Conservation (phyloP, 2,888 invertebrate species). For the Rhodophaea formosa region DNA sequence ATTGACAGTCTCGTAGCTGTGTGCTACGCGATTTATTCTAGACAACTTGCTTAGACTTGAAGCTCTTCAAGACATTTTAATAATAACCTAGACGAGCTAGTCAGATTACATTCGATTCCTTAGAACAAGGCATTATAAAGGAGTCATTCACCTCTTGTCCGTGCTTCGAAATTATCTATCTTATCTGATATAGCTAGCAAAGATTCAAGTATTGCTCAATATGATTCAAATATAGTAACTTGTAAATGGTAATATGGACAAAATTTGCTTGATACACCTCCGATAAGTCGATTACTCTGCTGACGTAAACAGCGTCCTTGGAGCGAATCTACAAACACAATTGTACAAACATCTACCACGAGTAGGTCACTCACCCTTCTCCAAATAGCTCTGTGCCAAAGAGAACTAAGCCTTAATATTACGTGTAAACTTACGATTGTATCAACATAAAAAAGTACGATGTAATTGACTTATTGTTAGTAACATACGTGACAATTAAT, state of each 20-base stretch:
- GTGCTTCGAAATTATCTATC: conserved; percentile 18
- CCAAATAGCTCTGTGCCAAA: conserved; percentile 31
- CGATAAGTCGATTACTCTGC: conserved; percentile 49
- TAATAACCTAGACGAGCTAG: background rate
- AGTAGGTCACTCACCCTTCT: conserved; percentile 66
- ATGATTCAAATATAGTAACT: conserved; percentile 34
- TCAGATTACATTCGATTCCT: background rate
- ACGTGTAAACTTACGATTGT: no score
- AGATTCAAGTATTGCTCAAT: conserved; percentile 20
- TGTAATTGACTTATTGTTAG: background rate
- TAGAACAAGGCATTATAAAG: conserved; percentile 3
- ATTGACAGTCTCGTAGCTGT: conserved; percentile 17
- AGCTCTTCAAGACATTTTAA: conserved; percentile 1
- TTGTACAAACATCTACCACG: conserved; percentile 66
- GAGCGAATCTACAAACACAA: conserved; percentile 67
- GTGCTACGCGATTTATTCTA: conserved; percentile 13
- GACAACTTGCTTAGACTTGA: background rate
- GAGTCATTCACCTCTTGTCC: conserved; percentile 23
- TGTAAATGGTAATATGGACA: conserved; percentile 39
- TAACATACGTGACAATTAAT: conserved; percentile 3
- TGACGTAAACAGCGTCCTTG: conserved; percentile 76
- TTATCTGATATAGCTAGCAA: conserved; percentile 22
- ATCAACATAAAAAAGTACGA: background rate
- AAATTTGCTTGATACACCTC: conserved; percentile 36
- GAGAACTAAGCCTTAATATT: background rate